Evolutionary conservation across 2,797 vertebrate genomes (phyloP).

Genomic region (Pangasius mekongensis): DNA sequence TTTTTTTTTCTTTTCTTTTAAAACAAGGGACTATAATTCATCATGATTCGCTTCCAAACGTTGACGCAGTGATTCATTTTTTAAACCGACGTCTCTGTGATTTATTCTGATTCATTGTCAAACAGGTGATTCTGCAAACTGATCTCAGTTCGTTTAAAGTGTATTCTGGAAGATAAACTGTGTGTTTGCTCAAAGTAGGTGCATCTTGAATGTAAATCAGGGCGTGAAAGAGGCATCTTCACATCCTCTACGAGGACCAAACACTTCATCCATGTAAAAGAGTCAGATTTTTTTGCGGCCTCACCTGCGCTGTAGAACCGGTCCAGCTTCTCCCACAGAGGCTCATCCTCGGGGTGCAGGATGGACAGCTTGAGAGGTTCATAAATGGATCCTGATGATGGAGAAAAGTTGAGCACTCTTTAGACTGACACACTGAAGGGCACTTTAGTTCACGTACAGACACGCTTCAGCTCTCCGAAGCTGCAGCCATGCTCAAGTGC

Average conservation of each 20-base stretch:
- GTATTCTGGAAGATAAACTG: background rate
- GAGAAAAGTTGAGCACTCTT: conserved; percentile 45
- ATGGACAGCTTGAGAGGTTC: conserved; percentile 91
- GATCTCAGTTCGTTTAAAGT: background rate
- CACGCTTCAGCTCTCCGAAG: background rate
- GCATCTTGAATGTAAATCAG: background rate
- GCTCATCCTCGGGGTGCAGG: conserved; percentile 83
- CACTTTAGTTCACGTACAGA: conserved; percentile 5
- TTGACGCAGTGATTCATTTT: background rate
- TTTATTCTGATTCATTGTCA: background rate
- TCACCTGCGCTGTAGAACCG: conserved; percentile 90
- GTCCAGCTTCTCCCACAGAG: conserved; percentile 92
- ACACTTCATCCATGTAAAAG: background rate
- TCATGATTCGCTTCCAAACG: background rate
- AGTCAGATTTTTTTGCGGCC: conserved; percentile 44
- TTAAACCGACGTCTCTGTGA: background rate
- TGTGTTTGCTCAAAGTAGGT: background rate
- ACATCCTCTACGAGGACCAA: background rate
- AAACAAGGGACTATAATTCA: background rate
- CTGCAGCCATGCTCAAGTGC: conserved; percentile 24
- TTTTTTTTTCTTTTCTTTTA: background rate
- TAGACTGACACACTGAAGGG: background rate
- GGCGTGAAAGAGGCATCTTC: background rate
- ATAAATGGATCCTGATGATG: conserved; percentile 88
- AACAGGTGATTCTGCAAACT: background rate